phyloP scores from a whole-genome alignment of 2,888 invertebrate species.

The Sinohyriopsis cumingii region DNA sequence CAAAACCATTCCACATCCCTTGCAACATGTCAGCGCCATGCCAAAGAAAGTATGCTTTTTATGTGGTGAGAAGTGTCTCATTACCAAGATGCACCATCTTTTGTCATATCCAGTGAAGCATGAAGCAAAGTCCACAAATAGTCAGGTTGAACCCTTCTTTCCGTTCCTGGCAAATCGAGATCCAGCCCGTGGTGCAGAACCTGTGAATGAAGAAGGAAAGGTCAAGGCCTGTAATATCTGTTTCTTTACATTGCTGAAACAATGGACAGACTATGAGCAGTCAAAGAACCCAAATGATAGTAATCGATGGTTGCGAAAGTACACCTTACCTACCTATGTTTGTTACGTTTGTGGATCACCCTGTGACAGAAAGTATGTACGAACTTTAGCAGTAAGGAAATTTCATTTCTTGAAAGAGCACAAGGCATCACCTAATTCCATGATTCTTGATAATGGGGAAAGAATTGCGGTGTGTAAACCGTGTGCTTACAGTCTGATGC shows the following conservation, averaged over 20 bases:
- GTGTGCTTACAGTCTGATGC: slow-evolving; percentile 54
- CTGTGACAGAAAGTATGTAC: slow-evolving; percentile 82
- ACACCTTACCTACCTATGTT: slow-evolving; percentile 92
- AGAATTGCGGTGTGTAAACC: slow-evolving; percentile 53
- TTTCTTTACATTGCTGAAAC: slow-evolving; percentile 88
- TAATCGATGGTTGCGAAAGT: slow-evolving; percentile 80
- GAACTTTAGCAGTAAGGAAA: slow-evolving; percentile 50
- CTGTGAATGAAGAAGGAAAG: slow-evolving; percentile 88
- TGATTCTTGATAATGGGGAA: slow-evolving; percentile 58
- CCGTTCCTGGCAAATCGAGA: slow-evolving; percentile 79
- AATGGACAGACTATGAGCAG: slow-evolving; percentile 84
- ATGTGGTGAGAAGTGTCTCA: slow-evolving; percentile 59
- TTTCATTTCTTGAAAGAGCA: slow-evolving; percentile 59
- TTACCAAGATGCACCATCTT: slow-evolving; percentile 52
- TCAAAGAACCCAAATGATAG: slow-evolving; percentile 77
- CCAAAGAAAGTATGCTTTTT: slow-evolving; percentile 64
- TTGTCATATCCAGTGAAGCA: slow-evolving; percentile 58
- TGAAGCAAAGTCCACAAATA: slow-evolving; percentile 54
- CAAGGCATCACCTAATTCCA: slow-evolving; percentile 45
- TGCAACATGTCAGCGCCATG: slow-evolving; percentile 55
- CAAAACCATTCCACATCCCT: slow-evolving; percentile 58
- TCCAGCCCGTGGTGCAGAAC: slow-evolving; percentile 88
- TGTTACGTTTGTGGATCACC: slow-evolving; percentile 94
- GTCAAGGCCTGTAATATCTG: slow-evolving; percentile 95
- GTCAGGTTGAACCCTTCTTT: slow-evolving; percentile 78